Conservation (phyloP, 1,140 invertebrate species). For the Brachionus rotundiformis region DNA sequence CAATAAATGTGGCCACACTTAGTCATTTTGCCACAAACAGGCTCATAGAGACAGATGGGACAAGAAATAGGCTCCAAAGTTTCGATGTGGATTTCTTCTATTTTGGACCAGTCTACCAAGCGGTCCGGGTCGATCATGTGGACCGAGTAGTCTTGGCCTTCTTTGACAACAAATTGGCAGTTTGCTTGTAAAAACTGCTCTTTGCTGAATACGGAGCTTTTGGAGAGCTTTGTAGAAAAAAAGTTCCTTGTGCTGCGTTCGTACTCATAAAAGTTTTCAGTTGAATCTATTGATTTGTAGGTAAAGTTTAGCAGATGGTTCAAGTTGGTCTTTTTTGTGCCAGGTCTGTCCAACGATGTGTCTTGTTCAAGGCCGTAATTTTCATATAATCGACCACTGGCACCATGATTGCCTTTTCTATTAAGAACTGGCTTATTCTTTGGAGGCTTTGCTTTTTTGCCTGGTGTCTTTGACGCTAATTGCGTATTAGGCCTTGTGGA, state of each 20-base stretch:
- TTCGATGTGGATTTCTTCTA: constrained; percentile 76
- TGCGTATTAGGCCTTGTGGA: background rate
- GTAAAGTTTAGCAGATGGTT: constrained; percentile 82
- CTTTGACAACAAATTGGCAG: constrained; percentile 89
- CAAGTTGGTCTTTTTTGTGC: constrained; percentile 68
- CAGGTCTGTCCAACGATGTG: background rate
- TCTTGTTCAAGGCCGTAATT: background rate
- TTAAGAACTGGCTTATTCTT: background rate
- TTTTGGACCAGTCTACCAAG: constrained; percentile 83
- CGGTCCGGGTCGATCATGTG: constrained; percentile 80
- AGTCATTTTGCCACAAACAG: constrained; percentile 80
- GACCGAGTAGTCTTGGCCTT: constrained; percentile 74
- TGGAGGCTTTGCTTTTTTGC: background rate
- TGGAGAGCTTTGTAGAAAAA: constrained; percentile 39
- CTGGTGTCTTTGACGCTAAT: background rate
- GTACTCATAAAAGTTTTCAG: constrained; percentile 38
- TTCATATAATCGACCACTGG: background rate
- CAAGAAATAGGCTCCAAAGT: constrained; percentile 66
- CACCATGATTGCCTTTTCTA: constrained; percentile 18
- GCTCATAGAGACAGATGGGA: constrained; percentile 83
- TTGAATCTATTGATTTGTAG: constrained; percentile 72
- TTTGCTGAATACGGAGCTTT: constrained; percentile 68
- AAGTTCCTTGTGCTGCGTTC: background rate
- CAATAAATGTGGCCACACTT: constrained; percentile 92
- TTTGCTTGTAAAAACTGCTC: constrained; percentile 90